Evolutionary conservation across 1,140 invertebrate genomes (phyloP), one percentile per base, ranked within the genome.

Genomic region (Gonatopus flavifemur): DNA sequence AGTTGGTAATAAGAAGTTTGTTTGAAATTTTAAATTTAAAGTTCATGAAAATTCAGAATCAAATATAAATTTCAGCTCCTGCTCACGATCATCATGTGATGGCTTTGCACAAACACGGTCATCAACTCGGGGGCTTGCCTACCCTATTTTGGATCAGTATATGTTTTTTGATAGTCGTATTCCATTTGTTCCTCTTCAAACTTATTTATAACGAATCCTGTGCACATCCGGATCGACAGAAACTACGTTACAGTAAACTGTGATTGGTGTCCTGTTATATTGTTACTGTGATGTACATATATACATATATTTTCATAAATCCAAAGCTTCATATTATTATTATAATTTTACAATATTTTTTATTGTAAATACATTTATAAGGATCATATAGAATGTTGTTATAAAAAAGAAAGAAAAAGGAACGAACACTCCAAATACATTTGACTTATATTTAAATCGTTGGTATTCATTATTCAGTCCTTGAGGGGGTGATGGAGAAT

Each of bases 121-220:
- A 94, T 78, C 88, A 89, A 57, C 82, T 94, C 49, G 93, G 93
- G 36, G 93, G 93, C 1, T 74, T 97, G 45, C 94, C 94, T 16
- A 90, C 90, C 0, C 79, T 97, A 28, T 96, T 98, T 76, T 97
- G 95, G 95, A 85, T 94, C 1, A 88, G 91, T 13, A 89, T 98
- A 56, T 88, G 87, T 64, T 86, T 92, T 67, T 82, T 98, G 47
- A 93, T 98, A 56, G 82, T 95, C 52, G 83, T 96, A 54, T 98
- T 98, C 76, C 95, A 98, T 80, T 78, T 97, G 52, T 98, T 98
- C 79, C 81, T 98, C 7, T 93, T 91, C 77, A 94, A 94, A 78
- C 82, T 98, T 42, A 93, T 98, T 55, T 90, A 93, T 73, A 94
- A 91, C 62, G 94, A 96, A 69, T 94, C 91, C 74, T 90, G 87